These are phyloP conservation scores for Oedothorax gibbosus DNA, from an alignment of 1,140 invertebrate species.

Conservation along the genomic window DNA sequence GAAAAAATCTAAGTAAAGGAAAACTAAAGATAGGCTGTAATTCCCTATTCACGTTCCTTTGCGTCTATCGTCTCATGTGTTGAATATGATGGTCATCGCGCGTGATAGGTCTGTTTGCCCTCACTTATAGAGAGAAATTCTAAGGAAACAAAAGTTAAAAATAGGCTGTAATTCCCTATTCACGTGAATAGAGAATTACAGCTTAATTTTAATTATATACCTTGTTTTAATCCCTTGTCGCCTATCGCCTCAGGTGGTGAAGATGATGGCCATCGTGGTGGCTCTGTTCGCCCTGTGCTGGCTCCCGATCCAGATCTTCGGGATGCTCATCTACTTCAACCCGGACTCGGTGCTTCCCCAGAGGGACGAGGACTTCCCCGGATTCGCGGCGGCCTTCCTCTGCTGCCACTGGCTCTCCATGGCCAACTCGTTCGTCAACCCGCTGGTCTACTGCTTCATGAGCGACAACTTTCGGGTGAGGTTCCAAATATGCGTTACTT, in stretches of 20 bases:
- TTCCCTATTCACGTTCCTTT: neutral
- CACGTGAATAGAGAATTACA: neutral
- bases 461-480: conserved; percentile 83
- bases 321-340: conserved; percentile 66
- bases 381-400: conserved; percentile 69
- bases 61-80: neutral
- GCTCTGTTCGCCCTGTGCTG: conserved; percentile 72
- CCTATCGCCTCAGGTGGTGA: conserved; percentile 70
- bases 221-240: neutral
- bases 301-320: conserved; percentile 71
- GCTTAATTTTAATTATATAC: neutral
- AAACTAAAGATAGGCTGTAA: too few species aligned
- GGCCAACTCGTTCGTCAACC: conserved; percentile 87
- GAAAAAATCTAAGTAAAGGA: neutral
- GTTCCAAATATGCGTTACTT: neutral
- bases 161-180: neutral
- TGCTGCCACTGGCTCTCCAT: conserved; percentile 73
- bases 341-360: conserved; percentile 62
- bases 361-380: conserved; percentile 64
- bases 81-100: neutral
- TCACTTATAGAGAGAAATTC: too few species aligned
- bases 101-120: too few species aligned
- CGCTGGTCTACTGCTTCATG: conserved; percentile 89
- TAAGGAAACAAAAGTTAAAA: neutral
- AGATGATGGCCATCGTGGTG: conserved; percentile 73